Evolutionary conservation across 2,797 vertebrate genomes (phyloP), one percentile per base, ranked within the genome.

Genomic region (Lacerta viridis): DNA sequence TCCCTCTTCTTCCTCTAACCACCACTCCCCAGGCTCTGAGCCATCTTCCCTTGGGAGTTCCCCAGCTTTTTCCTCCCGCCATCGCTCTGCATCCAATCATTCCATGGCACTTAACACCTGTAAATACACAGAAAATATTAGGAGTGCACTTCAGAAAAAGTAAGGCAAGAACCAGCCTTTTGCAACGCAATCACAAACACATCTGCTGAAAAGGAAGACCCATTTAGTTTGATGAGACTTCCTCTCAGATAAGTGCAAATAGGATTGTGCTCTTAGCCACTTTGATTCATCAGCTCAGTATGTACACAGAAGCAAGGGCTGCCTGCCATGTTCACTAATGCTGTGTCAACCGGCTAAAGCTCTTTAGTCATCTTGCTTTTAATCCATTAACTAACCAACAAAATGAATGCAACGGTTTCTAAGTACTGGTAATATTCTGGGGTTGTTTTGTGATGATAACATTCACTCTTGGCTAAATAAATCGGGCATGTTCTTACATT

Each of bases 381-480:
- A 71, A 80, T 36, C 46, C 69, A 69, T 79, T 86, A 55, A 55
- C 66, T 59, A 80, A 59, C 25, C 66, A 55, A 80, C 20, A 59
- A 39, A 71, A 55, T 86, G 46, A 80, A 80, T 87, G 71, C n/a
- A 59, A 39, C 46, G 61, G 33, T 36, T 36, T 80, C 77, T 87
- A 68, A 64, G 23, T 36, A 80, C 29, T 13, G 76, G 68, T 27
- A 80, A 80, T 81, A 81, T 81, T 74, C n/a, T 11, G 50, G 18
- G 68, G 50, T 43, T 80, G 86, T 81, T 87, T 59, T 55, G 50
- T 74, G 23, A 61, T 33, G 86, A 87, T 87, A 81, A 87, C 46
- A 43, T 10, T n/a, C 36, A 74, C 4, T 59, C 25, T 59, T 87
- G 78, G 17, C 68, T 25, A 81, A 87, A 81, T 29, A 74, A 61